These are phyloP conservation scores for Percina caprodes DNA, from an alignment of 2,113 vertebrate species.

Conservation along the genomic window DNA sequence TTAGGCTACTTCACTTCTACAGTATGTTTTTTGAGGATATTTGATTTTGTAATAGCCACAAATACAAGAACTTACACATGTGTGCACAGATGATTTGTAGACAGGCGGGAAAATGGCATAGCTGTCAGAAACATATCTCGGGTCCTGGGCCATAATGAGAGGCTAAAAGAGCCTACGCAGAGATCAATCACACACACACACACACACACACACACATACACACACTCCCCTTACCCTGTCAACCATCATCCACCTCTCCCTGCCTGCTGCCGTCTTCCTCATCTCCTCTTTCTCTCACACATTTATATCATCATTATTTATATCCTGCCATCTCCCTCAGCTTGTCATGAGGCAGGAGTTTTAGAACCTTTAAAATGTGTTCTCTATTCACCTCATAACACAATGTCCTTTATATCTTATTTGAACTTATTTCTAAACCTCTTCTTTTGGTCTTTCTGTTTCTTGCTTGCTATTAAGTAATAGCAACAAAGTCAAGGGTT, in stretches of 20 bases:
- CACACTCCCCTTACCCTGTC: slow-evolving; percentile 19
- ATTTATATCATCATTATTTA: slow-evolving; percentile 52
- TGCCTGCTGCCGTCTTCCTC: slow-evolving; percentile 9
- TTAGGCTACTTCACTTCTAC: not conserved
- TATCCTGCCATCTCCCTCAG: slow-evolving; percentile 38
- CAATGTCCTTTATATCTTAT: not conserved
- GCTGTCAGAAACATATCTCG: slow-evolving; percentile 52
- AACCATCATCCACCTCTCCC: slow-evolving; percentile 33
- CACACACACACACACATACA: not conserved
- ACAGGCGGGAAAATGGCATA: slow-evolving; percentile 30
- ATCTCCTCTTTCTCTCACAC: slow-evolving; percentile 15
- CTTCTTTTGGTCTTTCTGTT: not conserved
- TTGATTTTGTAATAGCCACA: not conserved
- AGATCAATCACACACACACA: slow-evolving; percentile 48
- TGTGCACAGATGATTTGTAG: slow-evolving; percentile 35
- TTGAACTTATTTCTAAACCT: not conserved
- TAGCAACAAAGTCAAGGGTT: not conserved
- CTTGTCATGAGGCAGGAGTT: slow-evolving; percentile 24
- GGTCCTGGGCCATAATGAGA: slow-evolving; percentile 47
- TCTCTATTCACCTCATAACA: not conserved
- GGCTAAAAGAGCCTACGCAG: slow-evolving; percentile 33
- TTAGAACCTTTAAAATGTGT: slow-evolving; percentile 14
- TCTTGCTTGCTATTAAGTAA: not conserved
- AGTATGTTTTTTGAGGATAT: slow-evolving; percentile 2
- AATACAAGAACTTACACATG: slow-evolving; percentile 2